These are phyloP conservation scores for Semotilus atromaculatus DNA, from an alignment of 2,797 vertebrate species.

Conservation along the genomic window DNA sequence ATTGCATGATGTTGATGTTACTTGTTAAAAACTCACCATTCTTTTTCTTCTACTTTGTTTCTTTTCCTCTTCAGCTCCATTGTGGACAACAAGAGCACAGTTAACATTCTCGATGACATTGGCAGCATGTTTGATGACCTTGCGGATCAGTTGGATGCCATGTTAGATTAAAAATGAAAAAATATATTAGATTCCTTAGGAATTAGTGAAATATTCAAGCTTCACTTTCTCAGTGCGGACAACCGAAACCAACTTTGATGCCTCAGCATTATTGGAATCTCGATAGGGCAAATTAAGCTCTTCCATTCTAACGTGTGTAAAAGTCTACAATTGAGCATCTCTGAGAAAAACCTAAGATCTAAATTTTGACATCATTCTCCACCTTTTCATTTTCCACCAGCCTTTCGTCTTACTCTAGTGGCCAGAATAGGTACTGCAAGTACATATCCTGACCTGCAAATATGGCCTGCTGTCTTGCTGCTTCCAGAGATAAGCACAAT, in stretches of 20 bases:
- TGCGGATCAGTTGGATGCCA: conserved; percentile 95
- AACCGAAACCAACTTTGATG: conserved; percentile 7
- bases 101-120: conserved; percentile 96
- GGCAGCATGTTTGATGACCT: conserved; percentile 99
- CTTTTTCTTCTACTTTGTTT: conserved; percentile 41
- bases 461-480: conserved; percentile 51
- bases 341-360: conserved; percentile 5
- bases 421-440: conserved; percentile 13
- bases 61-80: conserved; percentile 64
- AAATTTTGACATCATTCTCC: background rate
- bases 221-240: conserved; percentile 27
- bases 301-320: background rate
- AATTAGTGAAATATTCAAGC: background rate
- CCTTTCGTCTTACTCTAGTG: conserved; percentile 12
- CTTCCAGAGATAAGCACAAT: conserved; percentile 64
- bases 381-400: conserved; percentile 28
- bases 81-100: conserved; percentile 84
- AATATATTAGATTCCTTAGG: background rate
- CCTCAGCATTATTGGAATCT: background rate
- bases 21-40: background rate
- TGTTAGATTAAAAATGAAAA: conserved; percentile 86
- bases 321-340: background rate
- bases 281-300: background rate
- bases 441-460: background rate
- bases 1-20: background rate